Evolutionary conservation across 2,113 vertebrate genomes (phyloP), one percentile per base, ranked within the genome.

Genomic region (Grammomys dolichurus): DNA sequence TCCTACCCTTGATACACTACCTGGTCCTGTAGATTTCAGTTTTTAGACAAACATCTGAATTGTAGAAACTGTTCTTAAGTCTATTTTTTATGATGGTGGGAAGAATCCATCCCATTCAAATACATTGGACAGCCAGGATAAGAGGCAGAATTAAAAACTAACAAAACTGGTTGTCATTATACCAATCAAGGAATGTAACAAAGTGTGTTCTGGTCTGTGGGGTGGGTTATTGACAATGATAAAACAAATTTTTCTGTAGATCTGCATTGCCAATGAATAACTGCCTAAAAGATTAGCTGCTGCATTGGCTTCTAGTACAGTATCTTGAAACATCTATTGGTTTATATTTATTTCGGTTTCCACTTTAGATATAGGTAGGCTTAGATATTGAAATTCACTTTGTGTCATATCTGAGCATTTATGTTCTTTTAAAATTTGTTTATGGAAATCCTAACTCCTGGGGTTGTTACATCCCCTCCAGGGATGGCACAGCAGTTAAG

Each of bases 41-140:
- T 90, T 96, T 94, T 63, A 95, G 91, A 86, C 16, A 69, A 78
- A 77, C 19, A 82, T 94, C 96, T 87, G 43, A 90, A 72, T 13
- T 73, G 75, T 46, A 91, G 16, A 92, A 87, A 89, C 67, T 54
- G 22, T 87, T 92, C 70, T 94, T 60, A 94, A 72, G 10, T 93
- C 77, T 91, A 76, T 82, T 77, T 0, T 36, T 89, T 91, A 85
- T 20, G 46, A 19, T 8, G n/a, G 51, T 54, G 22, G 33, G 58
- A 89, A 73, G 48, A 93, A 56, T 69, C 20, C 13, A 80, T 40
- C 20, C 31, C 2, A 5, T 7, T 76, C 31, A 36, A 75, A 91
- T 72, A 43, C 20, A 86, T 0, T 43, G 2, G 16, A 72, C 26
- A 40, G 19, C 7, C 24, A 67, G 40, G 33, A 43, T 2, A 95